Base-by-base conservation (phyloP, 2,113 vertebrate genomes). In the Rhadina sibilatrix region DNA sequence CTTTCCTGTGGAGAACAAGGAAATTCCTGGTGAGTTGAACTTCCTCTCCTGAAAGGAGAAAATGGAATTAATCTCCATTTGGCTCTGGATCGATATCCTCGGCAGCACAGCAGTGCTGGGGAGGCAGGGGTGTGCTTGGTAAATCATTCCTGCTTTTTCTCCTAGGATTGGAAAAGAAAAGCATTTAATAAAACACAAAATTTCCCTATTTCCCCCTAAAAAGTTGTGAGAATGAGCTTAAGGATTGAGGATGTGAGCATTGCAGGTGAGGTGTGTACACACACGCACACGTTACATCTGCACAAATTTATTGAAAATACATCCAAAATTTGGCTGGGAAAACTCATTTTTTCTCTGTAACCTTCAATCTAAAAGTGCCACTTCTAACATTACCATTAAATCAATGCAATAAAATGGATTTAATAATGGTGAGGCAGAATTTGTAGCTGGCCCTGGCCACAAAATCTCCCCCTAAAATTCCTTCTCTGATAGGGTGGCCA, bases 221-320 rank as follows among this genome's bases (percentile, higher is more conserved):
- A 72, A 47, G 19, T 7, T 7, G 9, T 6, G 40, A 47, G 54
- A 44, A 46, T 44, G 37, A 49, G n/a, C 30, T 68, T 25, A 30
- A 9, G 17, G 31, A 25, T 60, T 23, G 69, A 46, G n/a, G 31
- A 15, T 17, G 9, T 17, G 42, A 57, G n/a, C 0, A 0, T 27
- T 61, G 19, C 40, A 70, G 33, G 22, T 18, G 42, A 20, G 19
- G 5, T 37, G 33, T 60, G 19, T 20, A 6, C 1, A 0, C 1
- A 1, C 12, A 35, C 18, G 27, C 18, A 30, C 5, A 1, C 0
- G 1, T 19, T 17, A 5, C 1, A n/a, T 28, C 33, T 56, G 9
- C 10, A 47, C 12, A 69, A 38, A 69, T 47, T 10, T 42, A 11
- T 28, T 56, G 53, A 72, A 83, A 72, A 60, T 16, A 2, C 31